phyloP scores from a whole-genome alignment of 2,113 vertebrate genomes.

The Epinephelus moara region DNA sequence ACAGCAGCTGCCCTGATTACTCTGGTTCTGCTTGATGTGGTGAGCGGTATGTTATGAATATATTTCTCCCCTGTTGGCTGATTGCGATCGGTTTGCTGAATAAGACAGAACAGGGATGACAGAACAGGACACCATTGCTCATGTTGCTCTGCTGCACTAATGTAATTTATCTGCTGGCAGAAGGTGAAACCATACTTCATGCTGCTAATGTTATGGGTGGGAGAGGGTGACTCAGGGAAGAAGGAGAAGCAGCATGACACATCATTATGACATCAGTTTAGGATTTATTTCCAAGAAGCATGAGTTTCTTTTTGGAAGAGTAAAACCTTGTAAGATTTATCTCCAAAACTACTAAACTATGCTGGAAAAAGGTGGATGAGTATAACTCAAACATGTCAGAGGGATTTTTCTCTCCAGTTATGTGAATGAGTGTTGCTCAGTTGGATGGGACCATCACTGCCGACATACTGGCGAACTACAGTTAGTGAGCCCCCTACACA shows the following conservation, averaged over 20 bases:
- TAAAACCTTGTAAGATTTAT: background rate
- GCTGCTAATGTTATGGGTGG: constrained; percentile 44
- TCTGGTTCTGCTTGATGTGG: constrained; percentile 35
- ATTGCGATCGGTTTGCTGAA: constrained; percentile 35
- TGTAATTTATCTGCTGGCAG: constrained; percentile 43
- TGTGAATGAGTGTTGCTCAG: background rate
- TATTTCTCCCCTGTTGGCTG: constrained; percentile 25
- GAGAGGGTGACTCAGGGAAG: constrained; percentile 65
- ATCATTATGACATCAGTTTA: constrained; percentile 64
- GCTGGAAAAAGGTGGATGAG: background rate
- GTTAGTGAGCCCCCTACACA: constrained; percentile 38
- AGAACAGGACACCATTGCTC: constrained; percentile 40
- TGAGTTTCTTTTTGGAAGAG: background rate
- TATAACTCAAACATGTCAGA: background rate
- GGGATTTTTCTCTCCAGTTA: background rate
- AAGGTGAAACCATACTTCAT: constrained; percentile 34
- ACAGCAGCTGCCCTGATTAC: constrained; percentile 49
- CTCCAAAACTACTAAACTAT: background rate
- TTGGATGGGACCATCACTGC: constrained; percentile 22
- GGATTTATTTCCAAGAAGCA: constrained; percentile 25
- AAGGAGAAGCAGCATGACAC: constrained; percentile 61
- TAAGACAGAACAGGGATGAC: constrained; percentile 39
- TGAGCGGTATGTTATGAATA: constrained; percentile 31
- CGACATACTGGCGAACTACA: constrained; percentile 33
- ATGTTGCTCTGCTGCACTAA: constrained; percentile 30